Base-by-base conservation (phyloP, 2,888 invertebrate species). In the Mythimna impura region DNA sequence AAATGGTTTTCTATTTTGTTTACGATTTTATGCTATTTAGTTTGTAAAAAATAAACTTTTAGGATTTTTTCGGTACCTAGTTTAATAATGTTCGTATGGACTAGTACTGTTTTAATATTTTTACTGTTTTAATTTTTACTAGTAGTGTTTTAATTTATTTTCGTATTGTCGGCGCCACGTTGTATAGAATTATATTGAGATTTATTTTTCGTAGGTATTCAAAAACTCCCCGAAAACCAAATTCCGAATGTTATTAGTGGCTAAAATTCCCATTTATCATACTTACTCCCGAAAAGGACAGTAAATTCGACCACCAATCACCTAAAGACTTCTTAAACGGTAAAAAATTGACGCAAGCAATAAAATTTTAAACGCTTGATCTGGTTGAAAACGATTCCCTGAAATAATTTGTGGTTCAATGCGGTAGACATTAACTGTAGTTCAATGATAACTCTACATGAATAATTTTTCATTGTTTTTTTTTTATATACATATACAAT, bases 291-390 rank as follows among this genome's bases (percentile, higher is more conserved):
- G 61, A 43, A 63, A 86, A 66, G 67, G 89, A 83, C 76, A 69
- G 61, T 65, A 79, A 84, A 86, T 82, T 83, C 83, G 80, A 73
- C 84, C 86, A 87, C 85, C 84, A 74, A 78, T 81, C 85, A 86
- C 84, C 75, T 86, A 83, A 83, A 85, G 76, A 71, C 64, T 83
- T 67, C 82, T 81, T 88, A 85, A 89, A 85, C 86, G 84, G 85
- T 87, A 88, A 84, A 85, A 89, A 88, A 88, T 87, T 88, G 86
- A 88, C 82, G 75, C 84, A 77, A 69, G 88, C 85, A 90, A 90
- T 93, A 91, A 90, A 89, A 92, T 87, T 86, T 82, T 85, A 89
- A 89, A 84, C 89, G 86, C 86, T 84, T 90, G 91, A 88, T 92
- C 92, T 91, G 87, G 87, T 92, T 91, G 84, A 84, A 88, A 86